Base-by-base conservation (phyloP, 2,797 vertebrate genomes). In the Gila robusta region DNA sequence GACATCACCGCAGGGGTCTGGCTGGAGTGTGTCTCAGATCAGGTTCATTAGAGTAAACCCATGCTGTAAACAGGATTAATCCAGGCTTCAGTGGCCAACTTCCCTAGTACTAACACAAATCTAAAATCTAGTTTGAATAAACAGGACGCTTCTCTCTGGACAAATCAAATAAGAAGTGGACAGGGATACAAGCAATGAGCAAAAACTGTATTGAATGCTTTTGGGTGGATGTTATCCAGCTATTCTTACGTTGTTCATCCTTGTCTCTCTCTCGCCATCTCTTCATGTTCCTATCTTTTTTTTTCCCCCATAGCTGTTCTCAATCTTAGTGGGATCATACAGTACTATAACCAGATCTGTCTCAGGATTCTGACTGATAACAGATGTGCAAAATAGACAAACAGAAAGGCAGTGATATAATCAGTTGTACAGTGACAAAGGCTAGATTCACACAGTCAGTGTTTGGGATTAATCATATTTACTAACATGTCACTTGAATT, bases 61-160 rank as follows among this genome's bases (percentile, higher is more conserved):
- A 23, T 81, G 67, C n/a, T 87, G 81, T 87, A 87, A 90, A 88
- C 82, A 84, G 86, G 84, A 89, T 90, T 87, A 88, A 86, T 72
- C 19, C 79, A 74, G 32, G 86, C 74, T 80, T 78, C 56, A 79
- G 77, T 76, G 83, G 35, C 59, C 64, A 54, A 86, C 64, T 66
- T 26, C 71, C 72, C 77, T 41, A 59, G 69, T 16, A 73, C 79
- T 74, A 76, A 86, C 39, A 47, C 66, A 86, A 70, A 59, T 17
- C 74, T 59, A 73, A 54, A 82, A 79, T 87, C 78, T 74, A 82
- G 79, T 79, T 69, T 86, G 79, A 56, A 82, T 32, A 73, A 56
- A 83, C 41, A 49, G 8, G 54, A 59, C 32, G 73, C 28, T 70
- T n/a, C 16, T 59, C 14, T 82, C 16, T 39, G 10, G 81, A 72